Conservation (phyloP, 2,797 vertebrate genomes). For the Sphaeramia orbicularis region DNA sequence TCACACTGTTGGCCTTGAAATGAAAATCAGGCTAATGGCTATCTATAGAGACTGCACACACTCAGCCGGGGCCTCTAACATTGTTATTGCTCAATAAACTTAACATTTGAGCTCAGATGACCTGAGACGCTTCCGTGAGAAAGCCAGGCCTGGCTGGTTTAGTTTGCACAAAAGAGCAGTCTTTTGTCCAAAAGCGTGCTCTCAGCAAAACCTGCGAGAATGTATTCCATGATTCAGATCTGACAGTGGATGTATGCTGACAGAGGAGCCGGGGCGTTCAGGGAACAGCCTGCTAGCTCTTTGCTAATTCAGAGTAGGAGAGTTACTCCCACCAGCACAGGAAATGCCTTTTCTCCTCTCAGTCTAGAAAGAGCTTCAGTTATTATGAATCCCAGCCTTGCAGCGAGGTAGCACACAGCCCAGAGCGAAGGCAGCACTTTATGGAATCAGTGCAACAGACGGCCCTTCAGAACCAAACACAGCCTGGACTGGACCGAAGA, state of each 20-base stretch:
- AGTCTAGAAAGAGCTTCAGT: constrained; percentile 46
- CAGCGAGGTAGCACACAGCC: constrained; percentile 29
- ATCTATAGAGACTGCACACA: constrained; percentile 53
- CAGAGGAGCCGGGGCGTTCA: constrained; percentile 30
- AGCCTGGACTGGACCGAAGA: constrained; percentile 4
- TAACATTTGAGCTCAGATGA: constrained; percentile 53
- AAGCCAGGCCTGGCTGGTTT: constrained; percentile 33
- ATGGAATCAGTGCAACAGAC: constrained; percentile 30
- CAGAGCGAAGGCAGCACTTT: constrained; percentile 47
- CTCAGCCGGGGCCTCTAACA: constrained; percentile 49
- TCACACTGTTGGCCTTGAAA: constrained; percentile 56
- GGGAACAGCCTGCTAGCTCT: constrained; percentile 47
- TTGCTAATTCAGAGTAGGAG: constrained; percentile 61
- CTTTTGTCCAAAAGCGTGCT: constrained; percentile 30
- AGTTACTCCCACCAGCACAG: constrained; percentile 55
- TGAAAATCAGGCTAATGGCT: constrained; percentile 66
- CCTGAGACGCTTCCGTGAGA: constrained; percentile 50
- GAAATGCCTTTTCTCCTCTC: constrained; percentile 61
- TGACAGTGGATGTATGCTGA: constrained; percentile 42
- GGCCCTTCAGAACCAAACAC: constrained; percentile 3
- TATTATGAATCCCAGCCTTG: constrained; percentile 49
- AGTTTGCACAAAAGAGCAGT: constrained; percentile 38
- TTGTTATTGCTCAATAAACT: constrained; percentile 65
- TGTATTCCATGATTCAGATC: constrained; percentile 26
- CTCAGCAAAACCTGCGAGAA: constrained; percentile 16